Percentiles rank a stretch among this genome's conserved stretches.
These are phyloP conservation scores for Cossypha dichroa DNA, from an alignment of 2,797 vertebrate species.

Conservation along the genomic window DNA sequence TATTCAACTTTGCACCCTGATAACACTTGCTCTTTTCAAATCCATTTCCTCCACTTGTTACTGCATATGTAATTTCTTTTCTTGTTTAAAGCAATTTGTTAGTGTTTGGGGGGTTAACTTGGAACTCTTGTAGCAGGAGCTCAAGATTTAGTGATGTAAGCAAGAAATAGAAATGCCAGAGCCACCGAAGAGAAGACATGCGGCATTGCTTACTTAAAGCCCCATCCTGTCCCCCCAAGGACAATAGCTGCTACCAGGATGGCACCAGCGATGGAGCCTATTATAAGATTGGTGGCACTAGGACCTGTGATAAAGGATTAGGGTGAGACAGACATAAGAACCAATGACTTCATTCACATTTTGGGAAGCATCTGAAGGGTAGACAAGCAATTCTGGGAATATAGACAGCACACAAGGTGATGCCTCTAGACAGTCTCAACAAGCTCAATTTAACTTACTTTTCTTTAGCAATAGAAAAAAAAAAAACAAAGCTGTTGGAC, in stretches of 20 bases:
- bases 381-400: slow-evolving; percentile 50
- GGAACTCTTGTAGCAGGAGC: slow-evolving; percentile 91
- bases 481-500: slow-evolving; percentile 17
- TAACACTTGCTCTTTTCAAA: background rate
- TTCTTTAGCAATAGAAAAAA: background rate
- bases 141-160: slow-evolving; percentile 92
- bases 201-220: slow-evolving; percentile 99
- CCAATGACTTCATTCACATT: slow-evolving; percentile 74
- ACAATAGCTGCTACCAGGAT: slow-evolving; percentile 99
- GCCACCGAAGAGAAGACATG: slow-evolving; percentile 93
- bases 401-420: slow-evolving; percentile 30
- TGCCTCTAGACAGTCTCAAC: slow-evolving; percentile 1
- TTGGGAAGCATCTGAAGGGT: slow-evolving; percentile 71
- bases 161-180: slow-evolving; percentile 89
- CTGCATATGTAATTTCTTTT: background rate
- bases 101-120: background rate
- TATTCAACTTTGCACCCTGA: slow-evolving; percentile 57
- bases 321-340: slow-evolving; percentile 87
- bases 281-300: slow-evolving; percentile 99
- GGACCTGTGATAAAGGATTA: slow-evolving; percentile 97
- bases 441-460: slow-evolving; percentile 14
- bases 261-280: slow-evolving; percentile 99
- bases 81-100: background rate
- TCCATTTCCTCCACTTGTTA: background rate
- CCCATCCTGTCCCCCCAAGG: slow-evolving; percentile 99